Percentiles rank a stretch among this genome's conserved stretches.
Conservation (phyloP, 37 sponge, comb jelly and placozoan genomes). For the Corticium candelabrum region DNA sequence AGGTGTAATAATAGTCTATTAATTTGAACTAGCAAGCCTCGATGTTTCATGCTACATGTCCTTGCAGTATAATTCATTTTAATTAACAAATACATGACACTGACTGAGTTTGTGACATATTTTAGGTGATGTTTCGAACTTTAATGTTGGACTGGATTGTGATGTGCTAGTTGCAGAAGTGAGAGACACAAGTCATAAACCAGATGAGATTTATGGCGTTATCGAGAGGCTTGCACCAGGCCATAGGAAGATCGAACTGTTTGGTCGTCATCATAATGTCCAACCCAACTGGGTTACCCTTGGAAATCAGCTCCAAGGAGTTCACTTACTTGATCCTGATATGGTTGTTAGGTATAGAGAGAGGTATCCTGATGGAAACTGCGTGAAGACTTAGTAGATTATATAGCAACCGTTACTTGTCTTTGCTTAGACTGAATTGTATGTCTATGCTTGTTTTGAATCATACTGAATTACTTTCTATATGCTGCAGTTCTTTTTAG, state of each 20-base stretch:
- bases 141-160: constrained; percentile 77
- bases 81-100: too few species aligned
- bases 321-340: constrained; percentile 43
- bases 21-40: too few species aligned
- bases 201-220: constrained; percentile 92
- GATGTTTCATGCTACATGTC: too few species aligned
- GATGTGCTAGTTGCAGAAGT: constrained; percentile 94
- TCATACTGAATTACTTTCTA: too few species aligned
- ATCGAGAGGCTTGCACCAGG: constrained; percentile 87
- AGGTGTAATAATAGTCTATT: too few species aligned
- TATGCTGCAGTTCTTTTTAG: too few species aligned
- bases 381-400: too few species aligned
- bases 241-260: constrained; percentile 77
- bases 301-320: constrained; percentile 89
- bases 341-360: constrained; percentile 32
- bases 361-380: constrained; percentile 51
- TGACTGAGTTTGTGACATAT: too few species aligned
- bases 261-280: constrained; percentile 85
- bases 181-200: constrained; percentile 85
- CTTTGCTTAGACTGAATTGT: too few species aligned
- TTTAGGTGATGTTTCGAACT: background rate
- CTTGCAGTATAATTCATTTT: too few species aligned
- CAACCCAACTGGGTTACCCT: constrained; percentile 96
- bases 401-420: too few species aligned
- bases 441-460: too few species aligned